Percentiles rank a stretch among this genome's conserved stretches.
Conservation (phyloP, 2,888 invertebrate genomes). For the Crioceris asparagi region DNA sequence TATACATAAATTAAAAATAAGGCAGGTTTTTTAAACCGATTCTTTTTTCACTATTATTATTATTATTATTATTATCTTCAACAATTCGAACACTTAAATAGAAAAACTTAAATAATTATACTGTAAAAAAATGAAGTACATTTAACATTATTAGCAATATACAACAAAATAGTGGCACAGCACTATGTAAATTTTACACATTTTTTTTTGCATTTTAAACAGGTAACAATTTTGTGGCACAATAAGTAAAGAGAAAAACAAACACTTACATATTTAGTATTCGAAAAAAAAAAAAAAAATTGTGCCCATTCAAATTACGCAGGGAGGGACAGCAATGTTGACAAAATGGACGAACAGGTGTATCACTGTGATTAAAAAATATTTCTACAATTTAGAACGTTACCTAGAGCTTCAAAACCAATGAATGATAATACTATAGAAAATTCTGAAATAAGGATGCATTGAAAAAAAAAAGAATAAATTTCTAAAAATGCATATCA, state of each 20-base stretch:
- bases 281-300: conserved; percentile 8
- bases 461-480: too few species aligned
- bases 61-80: conserved; percentile 18
- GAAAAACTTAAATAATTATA: conserved; percentile 11
- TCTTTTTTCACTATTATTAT: too few species aligned
- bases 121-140: too few species aligned
- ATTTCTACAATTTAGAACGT: conserved; percentile 8
- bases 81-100: conserved; percentile 22
- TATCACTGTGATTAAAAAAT: conserved; percentile 8
- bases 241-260: conserved; percentile 14
- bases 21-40: conserved; percentile 21
- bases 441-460: too few species aligned
- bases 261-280: conserved; percentile 4
- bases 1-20: conserved; percentile 27
- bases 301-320: conserved; percentile 5
- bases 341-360: too few species aligned
- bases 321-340: neutral
- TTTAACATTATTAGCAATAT: conserved; percentile 26
- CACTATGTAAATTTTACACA: conserved; percentile 13
- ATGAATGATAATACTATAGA: too few species aligned
- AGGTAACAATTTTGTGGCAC: conserved; percentile 27
- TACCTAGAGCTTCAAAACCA: too few species aligned
- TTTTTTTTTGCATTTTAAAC: conserved; percentile 20
- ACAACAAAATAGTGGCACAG: conserved; percentile 24
- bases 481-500: too few species aligned